Conservation (phyloP, 1,140 invertebrate genomes). For the Myzus persicae region DNA sequence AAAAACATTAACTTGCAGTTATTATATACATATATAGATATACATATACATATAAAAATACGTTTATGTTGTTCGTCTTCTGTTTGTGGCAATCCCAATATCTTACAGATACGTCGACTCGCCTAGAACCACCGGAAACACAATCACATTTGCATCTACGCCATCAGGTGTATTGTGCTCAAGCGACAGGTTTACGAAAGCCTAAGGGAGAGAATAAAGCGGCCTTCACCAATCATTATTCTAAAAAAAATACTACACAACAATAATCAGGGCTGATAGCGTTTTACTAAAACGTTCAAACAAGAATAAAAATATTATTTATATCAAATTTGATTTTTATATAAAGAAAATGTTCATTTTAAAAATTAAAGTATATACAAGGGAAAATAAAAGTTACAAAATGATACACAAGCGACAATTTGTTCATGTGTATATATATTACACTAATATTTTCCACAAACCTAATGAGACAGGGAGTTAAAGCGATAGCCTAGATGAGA, state of each 20-base stretch:
- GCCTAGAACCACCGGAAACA: constrained; percentile 57
- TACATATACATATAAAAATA: constrained; percentile 38
- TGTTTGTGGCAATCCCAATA: constrained; percentile 53
- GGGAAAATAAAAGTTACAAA: constrained; percentile 46
- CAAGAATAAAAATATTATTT: constrained; percentile 47
- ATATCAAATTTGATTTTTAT: constrained; percentile 35
- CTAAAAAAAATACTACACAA: constrained; percentile 58
- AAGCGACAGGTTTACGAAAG: constrained; percentile 57
- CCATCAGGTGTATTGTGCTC: constrained; percentile 54
- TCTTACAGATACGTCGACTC: constrained; percentile 54
- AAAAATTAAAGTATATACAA: constrained; percentile 49
- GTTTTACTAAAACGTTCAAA: constrained; percentile 50
- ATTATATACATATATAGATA: constrained; percentile 27
- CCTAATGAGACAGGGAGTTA: constrained; percentile 34
- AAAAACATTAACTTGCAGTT: constrained; percentile 52
- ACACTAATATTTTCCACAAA: constrained; percentile 40
- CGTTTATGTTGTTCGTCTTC: constrained; percentile 45
- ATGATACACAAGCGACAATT: constrained; percentile 51
- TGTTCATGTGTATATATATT: constrained; percentile 32
- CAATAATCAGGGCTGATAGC: constrained; percentile 38
- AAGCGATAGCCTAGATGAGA: constrained; percentile 55
- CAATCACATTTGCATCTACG: constrained; percentile 57
- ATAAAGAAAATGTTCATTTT: constrained; percentile 45
- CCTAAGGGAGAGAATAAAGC: constrained; percentile 57
- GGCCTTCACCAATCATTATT: constrained; percentile 58